Percentiles rank a stretch among this genome's conserved stretches.
Conservation (phyloP, 2,888 invertebrate species). For the Schizaphis graminum region DNA sequence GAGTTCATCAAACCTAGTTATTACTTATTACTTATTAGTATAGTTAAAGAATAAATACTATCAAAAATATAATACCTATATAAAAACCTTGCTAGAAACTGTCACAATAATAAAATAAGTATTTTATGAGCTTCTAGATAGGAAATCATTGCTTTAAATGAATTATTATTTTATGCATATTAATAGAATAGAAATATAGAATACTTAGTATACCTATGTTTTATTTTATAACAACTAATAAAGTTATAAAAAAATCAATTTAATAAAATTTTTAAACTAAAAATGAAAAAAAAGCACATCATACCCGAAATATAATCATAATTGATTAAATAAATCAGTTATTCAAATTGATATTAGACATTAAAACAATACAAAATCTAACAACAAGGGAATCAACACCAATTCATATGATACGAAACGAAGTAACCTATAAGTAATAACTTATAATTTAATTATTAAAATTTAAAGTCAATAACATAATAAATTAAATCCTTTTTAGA, state of each 20-base stretch:
- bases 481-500: neutral
- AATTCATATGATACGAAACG: neutral
- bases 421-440: neutral
- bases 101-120: neutral
- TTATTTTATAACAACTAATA: no score
- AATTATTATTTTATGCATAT: neutral
- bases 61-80: neutral
- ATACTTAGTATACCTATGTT: neutral
- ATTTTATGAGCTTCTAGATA: neutral
- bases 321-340: neutral
- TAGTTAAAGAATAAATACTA: neutral
- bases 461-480: neutral
- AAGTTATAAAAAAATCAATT: neutral
- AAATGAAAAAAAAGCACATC: neutral
- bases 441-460: neutral
- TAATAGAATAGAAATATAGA: neutral
- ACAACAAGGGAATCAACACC: neutral
- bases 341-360: neutral
- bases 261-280: neutral
- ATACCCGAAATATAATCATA: neutral
- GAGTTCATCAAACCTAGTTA: constrained; percentile 6
- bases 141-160: neutral
- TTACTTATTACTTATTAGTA: neutral
- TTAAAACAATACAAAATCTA: neutral
- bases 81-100: neutral